A percentile compares a stretch with the other conserved stretches of the same genome.
Evolutionary conservation across 2,888 invertebrate genomes (phyloP).

Genomic region (Blastobasis lacticolella): DNA sequence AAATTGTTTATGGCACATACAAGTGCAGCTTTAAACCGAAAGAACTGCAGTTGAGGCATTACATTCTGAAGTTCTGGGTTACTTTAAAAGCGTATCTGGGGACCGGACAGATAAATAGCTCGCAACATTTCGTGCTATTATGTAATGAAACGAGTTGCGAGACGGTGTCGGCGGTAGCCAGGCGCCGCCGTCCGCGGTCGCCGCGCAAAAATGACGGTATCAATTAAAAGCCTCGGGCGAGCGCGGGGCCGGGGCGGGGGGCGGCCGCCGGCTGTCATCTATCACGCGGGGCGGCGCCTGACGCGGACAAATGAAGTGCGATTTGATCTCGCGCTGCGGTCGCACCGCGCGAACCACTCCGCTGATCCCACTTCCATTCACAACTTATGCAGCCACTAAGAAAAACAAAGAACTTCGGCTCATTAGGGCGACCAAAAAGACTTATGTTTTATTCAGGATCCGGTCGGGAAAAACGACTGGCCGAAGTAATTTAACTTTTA

Average conservation of each 20-base stretch:
- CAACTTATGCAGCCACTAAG: slow-evolving; percentile 41
- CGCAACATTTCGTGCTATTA: slow-evolving; percentile 28
- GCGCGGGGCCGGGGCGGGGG: slow-evolving; percentile 10
- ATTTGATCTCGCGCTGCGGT: slow-evolving; percentile 59
- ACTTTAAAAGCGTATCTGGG: no score
- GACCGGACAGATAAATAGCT: slow-evolving; percentile 26
- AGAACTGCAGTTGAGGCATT: no score
- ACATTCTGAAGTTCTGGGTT: no score
- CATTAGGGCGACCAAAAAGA: slow-evolving; percentile 60
- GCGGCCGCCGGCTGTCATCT: slow-evolving; percentile 45
- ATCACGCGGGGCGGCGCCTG: slow-evolving; percentile 52
- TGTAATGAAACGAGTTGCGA: slow-evolving; percentile 33
- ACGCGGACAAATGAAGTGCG: slow-evolving; percentile 71
- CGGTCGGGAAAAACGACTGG: slow-evolving; percentile 47
- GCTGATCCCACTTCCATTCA: slow-evolving; percentile 34
- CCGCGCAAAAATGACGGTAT: slow-evolving; percentile 59
- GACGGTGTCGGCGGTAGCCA: slow-evolving; percentile 11
- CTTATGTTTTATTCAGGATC: slow-evolving; percentile 67
- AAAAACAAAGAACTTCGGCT: slow-evolving; percentile 57
- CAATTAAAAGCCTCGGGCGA: slow-evolving; percentile 49
- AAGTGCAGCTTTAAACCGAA: no score
- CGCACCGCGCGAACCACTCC: slow-evolving; percentile 15
- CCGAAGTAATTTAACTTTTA: slow-evolving; percentile 66
- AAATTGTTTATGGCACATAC: no score
- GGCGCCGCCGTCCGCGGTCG: slow-evolving; percentile 12